phyloP scores from a whole-genome alignment of 2,888 invertebrate species.

The Drosophila hamatofila region DNA sequence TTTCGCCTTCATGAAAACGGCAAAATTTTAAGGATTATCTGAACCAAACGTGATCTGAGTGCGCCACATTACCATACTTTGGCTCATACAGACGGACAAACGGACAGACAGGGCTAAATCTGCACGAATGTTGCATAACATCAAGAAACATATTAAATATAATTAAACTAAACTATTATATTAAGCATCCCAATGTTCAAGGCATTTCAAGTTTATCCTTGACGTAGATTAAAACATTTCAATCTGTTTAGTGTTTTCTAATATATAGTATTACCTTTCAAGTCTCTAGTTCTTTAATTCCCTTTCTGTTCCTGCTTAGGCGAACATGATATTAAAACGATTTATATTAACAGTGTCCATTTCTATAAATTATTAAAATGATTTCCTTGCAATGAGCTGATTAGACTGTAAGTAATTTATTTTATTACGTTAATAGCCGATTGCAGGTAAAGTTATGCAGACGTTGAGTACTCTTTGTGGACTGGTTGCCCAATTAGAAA shows the following conservation, averaged over 20 bases:
- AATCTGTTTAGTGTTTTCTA: background rate
- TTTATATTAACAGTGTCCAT: background rate
- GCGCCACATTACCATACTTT: no score
- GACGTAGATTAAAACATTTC: background rate
- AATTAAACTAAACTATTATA: no score
- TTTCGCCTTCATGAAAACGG: no score
- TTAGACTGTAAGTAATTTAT: constrained; percentile 2
- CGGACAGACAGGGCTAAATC: no score
- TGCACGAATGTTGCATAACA: no score
- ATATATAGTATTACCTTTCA: background rate
- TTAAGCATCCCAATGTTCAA: no score
- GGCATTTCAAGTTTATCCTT: no score
- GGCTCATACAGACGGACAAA: no score
- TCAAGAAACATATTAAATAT: no score
- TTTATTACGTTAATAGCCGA: background rate
- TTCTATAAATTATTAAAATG: background rate
- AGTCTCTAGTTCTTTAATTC: background rate
- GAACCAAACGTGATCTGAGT: no score
- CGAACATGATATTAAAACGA: background rate
- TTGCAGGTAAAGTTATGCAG: constrained; percentile 9
- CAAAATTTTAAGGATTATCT: no score
- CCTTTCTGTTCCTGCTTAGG: no score
- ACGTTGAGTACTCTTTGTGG: constrained; percentile 28
- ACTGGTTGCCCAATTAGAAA: constrained; percentile 80
- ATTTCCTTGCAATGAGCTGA: background rate